Percentiles rank a stretch among this genome's conserved stretches.
phyloP scores from a whole-genome alignment of 2,888 invertebrate species.

The Copidosoma aretas region DNA sequence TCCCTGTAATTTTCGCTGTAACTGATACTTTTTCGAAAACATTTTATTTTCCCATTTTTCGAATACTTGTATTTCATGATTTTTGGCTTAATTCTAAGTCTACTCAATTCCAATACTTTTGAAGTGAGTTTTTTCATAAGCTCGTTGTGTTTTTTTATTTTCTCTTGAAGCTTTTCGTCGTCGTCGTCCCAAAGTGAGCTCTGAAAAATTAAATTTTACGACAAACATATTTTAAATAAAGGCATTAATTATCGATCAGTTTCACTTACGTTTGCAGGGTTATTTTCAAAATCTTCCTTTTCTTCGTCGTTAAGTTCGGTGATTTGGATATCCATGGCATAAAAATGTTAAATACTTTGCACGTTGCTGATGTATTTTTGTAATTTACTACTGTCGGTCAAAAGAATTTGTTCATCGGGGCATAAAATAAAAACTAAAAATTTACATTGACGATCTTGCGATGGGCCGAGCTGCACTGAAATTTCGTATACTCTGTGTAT shows the following conservation, averaged over 20 bases:
- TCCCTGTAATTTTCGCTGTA: too few relatives aligned
- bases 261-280: constrained; percentile 24
- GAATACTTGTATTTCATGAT: too few relatives aligned
- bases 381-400: background rate
- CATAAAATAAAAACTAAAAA: too few relatives aligned
- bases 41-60: background rate
- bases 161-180: constrained; percentile 18
- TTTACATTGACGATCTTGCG: too few relatives aligned
- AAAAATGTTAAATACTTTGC: background rate
- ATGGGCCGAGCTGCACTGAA: too few relatives aligned
- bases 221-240: background rate
- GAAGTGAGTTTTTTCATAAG: constrained; percentile 6
- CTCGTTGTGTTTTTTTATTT: constrained; percentile 16
- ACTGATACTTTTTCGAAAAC: background rate
- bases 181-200: background rate
- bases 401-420: too few relatives aligned
- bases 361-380: background rate
- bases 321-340: constrained; percentile 7
- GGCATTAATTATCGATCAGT: background rate
- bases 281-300: background rate
- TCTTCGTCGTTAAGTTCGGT: background rate
- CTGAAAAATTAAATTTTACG: too few relatives aligned
- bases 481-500: too few relatives aligned
- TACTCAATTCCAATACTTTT: constrained; percentile 20
- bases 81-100: background rate